Evolutionary conservation across 2,888 invertebrate species (phyloP).

Genomic region (Chalcis sispes): DNA sequence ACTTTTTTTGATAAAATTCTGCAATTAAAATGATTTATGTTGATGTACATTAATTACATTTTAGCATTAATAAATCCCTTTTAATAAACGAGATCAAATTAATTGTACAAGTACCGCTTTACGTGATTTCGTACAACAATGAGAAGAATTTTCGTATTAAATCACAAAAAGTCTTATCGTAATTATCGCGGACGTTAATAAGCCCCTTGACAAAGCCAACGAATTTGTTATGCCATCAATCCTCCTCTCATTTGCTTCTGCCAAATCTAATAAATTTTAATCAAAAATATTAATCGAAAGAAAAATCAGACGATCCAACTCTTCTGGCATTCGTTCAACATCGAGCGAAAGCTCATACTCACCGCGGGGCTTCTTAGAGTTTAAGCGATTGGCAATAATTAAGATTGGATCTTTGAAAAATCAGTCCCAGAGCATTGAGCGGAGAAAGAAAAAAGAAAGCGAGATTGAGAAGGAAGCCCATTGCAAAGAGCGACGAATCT

Average conservation of each 20-base stretch:
- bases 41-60: no score
- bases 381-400: constrained; percentile 39
- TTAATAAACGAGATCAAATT: no score
- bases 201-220: background rate
- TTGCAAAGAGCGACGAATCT: no score
- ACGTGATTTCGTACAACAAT: no score
- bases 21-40: no score
- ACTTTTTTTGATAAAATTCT: no score
- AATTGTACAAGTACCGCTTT: no score
- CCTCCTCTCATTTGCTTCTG: background rate
- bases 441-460: background rate
- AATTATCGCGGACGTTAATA: background rate
- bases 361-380: background rate
- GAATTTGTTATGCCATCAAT: constrained; percentile 5
- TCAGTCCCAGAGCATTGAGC: background rate
- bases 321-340: constrained; percentile 2
- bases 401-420: constrained; percentile 41
- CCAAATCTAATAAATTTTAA: constrained; percentile 34
- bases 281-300: constrained; percentile 39
- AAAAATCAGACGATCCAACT: constrained; percentile 19
- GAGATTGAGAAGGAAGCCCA: background rate
- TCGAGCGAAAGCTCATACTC: background rate
- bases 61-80: no score
- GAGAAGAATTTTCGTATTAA: no score
- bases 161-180: no score